Evolutionary conservation across 2,888 invertebrate species (phyloP).

Genomic region (Netelia inedita): DNA sequence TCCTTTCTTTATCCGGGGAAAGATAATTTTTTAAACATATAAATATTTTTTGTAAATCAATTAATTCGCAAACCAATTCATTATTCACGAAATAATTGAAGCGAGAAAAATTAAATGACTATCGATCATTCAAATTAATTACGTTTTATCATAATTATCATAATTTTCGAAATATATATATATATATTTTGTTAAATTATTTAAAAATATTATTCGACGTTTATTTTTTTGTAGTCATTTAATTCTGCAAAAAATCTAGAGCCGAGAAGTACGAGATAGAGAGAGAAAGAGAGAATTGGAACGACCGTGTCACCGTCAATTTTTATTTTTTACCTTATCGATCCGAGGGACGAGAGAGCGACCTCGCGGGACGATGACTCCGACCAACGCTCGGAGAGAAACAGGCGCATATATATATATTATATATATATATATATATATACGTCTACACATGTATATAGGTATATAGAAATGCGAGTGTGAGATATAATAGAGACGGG

Average conservation of each 20-base stretch:
- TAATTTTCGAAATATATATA: no score
- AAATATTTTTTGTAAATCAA: neutral
- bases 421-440: neutral
- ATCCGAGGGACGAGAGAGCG: conserved; percentile 68
- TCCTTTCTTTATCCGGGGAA: neutral
- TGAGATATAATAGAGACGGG: conserved; percentile 64
- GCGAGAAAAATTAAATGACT: neutral
- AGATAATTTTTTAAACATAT: neutral
- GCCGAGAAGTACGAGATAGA: neutral
- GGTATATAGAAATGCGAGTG: neutral
- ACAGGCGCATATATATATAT: conserved; percentile 18
- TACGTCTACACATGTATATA: neutral
- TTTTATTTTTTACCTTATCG: conserved; percentile 71
- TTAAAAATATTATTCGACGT: no score
- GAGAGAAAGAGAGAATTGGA: neutral
- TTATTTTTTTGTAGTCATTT: neutral
- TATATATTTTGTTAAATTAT: no score
- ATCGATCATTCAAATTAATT: neutral
- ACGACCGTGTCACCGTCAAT: conserved; percentile 35
- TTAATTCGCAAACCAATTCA: neutral
- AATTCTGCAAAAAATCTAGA: neutral
- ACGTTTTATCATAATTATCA: neutral
- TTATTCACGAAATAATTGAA: no score
- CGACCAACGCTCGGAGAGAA: conserved; percentile 48
- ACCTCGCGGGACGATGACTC: conserved; percentile 75